Percentiles rank a stretch among this genome's conserved stretches.
Conservation (phyloP, 2,113 vertebrate species). For the Aphyosemion australe region DNA sequence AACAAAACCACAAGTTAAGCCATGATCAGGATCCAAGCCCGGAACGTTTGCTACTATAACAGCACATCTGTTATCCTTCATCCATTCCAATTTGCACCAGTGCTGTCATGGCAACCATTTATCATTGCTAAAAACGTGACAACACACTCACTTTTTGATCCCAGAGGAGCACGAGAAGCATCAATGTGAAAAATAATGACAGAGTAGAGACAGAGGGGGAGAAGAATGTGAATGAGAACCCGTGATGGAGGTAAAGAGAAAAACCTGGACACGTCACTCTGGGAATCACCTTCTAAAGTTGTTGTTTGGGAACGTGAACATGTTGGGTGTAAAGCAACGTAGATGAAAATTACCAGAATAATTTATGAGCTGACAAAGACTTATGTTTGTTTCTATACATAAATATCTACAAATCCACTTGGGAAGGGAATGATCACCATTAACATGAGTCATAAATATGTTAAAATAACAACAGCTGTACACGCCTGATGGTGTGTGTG, state of each 20-base stretch:
- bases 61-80: conserved; percentile 22
- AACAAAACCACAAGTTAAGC: conserved; percentile 15
- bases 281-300: neutral
- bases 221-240: neutral
- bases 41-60: conserved; percentile 28
- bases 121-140: conserved; percentile 27
- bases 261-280: neutral
- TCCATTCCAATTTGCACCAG: conserved; percentile 15
- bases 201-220: neutral
- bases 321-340: neutral
- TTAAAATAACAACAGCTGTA: conserved; percentile 19
- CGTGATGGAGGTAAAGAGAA: neutral
- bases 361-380: neutral
- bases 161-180: conserved; percentile 18
- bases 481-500: conserved; percentile 25
- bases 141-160: conserved; percentile 26
- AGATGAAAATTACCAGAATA: neutral
- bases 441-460: conserved; percentile 52
- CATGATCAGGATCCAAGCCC: conserved; percentile 17
- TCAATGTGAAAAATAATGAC: conserved; percentile 30
- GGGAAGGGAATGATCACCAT: conserved; percentile 17
- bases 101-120: conserved; percentile 54
- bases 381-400: conserved; percentile 6
- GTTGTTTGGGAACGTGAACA: neutral
- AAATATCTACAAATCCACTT: conserved; percentile 15